Base-by-base conservation (phyloP, 2,888 invertebrate species). In the Hofmannophila pseudospretella region DNA sequence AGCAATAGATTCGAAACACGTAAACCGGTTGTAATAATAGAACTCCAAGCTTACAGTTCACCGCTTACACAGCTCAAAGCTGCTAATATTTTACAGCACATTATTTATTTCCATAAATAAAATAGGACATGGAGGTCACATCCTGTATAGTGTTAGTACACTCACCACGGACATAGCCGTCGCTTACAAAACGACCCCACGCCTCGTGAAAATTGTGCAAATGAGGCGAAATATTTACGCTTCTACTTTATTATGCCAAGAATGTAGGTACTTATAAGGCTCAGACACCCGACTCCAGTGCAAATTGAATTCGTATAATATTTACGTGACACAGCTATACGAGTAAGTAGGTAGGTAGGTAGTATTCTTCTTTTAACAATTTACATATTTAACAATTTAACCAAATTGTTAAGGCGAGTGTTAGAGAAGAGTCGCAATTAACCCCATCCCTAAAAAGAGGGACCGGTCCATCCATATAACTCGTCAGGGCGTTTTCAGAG, bases 141-240 rank as follows among this genome's bases (percentile, higher is more conserved):
- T n/a, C n/a, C n/a, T n/a, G n/a, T n/a, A n/a, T n/a, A n/a, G n/a
- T n/a, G n/a, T n/a, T n/a, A n/a, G n/a, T n/a, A n/a, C n/a, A n/a
- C n/a, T n/a, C n/a, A n/a, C n/a, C n/a, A n/a, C n/a, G n/a, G n/a
- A n/a, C n/a, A n/a, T n/a, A n/a, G n/a, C n/a, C n/a, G n/a, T n/a
- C n/a, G n/a, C n/a, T n/a, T 39, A 19, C 23, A 32, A 34, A 39
- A 41, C 29, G 25, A 33, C 28, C 23, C 27, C 32, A 32, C 32
- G 36, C 40, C 33, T 33, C 34, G 41, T 38, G 44, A 34, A 51
- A 50, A 54, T 47, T 51, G 38, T 44, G 39, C 34, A 56, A 59
- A 59, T 51, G 46, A 47, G 42, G 39, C 37, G 26, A 46, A 53
- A 44, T 44, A 47, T 51, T 48, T 49, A 34, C 34, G 36, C 29